Base-by-base conservation (phyloP, 2,888 invertebrate genomes). In the Drosophila emarginata region DNA sequence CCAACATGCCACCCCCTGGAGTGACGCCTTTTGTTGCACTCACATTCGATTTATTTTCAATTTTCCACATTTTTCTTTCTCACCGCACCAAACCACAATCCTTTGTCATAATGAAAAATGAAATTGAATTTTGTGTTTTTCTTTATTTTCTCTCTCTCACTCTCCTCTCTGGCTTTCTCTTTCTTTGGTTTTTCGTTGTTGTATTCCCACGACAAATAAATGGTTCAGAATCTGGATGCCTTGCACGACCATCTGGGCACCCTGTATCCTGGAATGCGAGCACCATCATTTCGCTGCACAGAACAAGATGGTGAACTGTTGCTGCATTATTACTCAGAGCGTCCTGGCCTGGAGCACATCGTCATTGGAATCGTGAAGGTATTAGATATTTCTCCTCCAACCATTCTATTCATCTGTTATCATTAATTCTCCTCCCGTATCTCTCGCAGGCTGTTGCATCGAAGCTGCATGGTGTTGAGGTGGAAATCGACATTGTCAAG, bases 361-460 rank as follows among this genome's bases (percentile, higher is more conserved):
- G 98, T 99, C 71, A 98, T 98, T 89, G 99, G 99, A 28, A 98
- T 98, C 79, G 98, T 99, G 2, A 97, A 98, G 95, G 97, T 97
- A 92, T 21, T 21, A 21, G 18, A 15, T 36, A 56, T 36, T 18
- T 9, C 32, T 32, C 32, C 32, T 12, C 23, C 23, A 1, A 3
- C 9, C 21, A 14, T 11, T 4, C 45, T 45, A 53, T 32, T 36
- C 5, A 51, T 60, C 71, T 50, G 58, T 7, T 58, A 26, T 21
- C 18, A 64, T 21, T 51, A 50, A n/a, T 15, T 15, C 3, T 59
- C 36, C 7, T 9, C 4, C 23, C 51, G 68, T 76, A 68, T 74
- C 66, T 64, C 64, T 87, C 92, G 51, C 91, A 97, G 96, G 97
- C 98, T 5, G 98, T 98, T 32, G 98, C 99, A 45, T 96, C 96